phyloP scores from a whole-genome alignment of 35 echinoderm and acorn worm species.

The Heliocidaris tuberculata region DNA sequence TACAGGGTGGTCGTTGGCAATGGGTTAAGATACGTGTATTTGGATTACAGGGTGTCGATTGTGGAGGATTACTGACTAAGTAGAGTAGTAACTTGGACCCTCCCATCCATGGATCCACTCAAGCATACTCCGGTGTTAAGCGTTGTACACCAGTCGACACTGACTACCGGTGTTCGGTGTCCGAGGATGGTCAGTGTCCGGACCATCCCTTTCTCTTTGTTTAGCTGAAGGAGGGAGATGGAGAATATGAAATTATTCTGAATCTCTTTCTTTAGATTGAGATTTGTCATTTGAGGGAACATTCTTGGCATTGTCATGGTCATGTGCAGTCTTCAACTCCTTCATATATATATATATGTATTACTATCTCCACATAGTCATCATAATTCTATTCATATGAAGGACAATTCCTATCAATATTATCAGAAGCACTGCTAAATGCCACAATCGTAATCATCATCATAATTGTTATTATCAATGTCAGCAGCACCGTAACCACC shows the following conservation, averaged over 20 bases:
- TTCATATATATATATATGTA: too few relatives aligned
- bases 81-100: slow-evolving; percentile 90
- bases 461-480: background rate
- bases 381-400: too few relatives aligned
- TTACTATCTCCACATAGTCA: too few relatives aligned
- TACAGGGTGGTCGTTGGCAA: too few relatives aligned
- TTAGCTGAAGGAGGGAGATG: slow-evolving; percentile 47
- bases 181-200: slow-evolving; percentile 84
- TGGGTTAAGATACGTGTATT: too few relatives aligned
- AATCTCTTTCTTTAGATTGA: too few relatives aligned
- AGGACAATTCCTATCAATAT: too few relatives aligned
- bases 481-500: background rate
- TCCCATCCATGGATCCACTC: slow-evolving; percentile 94
- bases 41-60: too few relatives aligned
- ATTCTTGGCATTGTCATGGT: too few relatives aligned
- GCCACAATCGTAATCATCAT: background rate
- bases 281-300: too few relatives aligned
- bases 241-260: slow-evolving; percentile 19
- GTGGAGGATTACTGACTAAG: slow-evolving; percentile 65
- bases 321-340: too few relatives aligned
- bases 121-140: slow-evolving; percentile 94
- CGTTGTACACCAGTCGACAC: slow-evolving; percentile 95
- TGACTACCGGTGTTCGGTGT: slow-evolving; percentile 89
- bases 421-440: too few relatives aligned
- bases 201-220: slow-evolving; percentile 48